Base-by-base conservation (phyloP, 2,113 vertebrate genomes). In the Periophthalmus modestus region DNA sequence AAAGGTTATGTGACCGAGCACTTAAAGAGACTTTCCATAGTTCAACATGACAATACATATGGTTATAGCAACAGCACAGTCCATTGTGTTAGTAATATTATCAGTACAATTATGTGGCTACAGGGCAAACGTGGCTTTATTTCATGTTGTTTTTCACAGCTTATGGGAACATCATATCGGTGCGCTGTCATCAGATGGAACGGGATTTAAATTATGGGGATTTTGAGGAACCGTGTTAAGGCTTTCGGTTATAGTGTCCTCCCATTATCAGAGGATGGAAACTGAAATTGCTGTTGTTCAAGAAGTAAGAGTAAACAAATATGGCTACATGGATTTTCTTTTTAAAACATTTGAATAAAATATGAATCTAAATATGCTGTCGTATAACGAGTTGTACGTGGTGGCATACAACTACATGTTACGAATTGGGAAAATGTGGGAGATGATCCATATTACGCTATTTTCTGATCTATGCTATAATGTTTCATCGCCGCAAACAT, bases 91-190 rank as follows among this genome's bases (percentile, higher is more conserved):
- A 48, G 80, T 76, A 77, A 80, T 84, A 81, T 82, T 79, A 71
- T 80, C 79, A 69, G 71, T 63, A 68, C 77, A 77, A 80, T 87
- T 79, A 84, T 78, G 79, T 69, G 28, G 82, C 83, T 85, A 47
- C 72, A 61, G 69, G 71, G 80, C 46, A 19, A 71, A 74, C 43
- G 50, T 67, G 67, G 28, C 75, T 36, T 57, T 55, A 81, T 82
- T 80, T 74, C 71, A 81, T 73, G 73, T 83, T 72, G 73, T 77
- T 77, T 66, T 43, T 71, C 69, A 55, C 55, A 77, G 76, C 61
- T 73, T 63, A 66, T 77, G 68, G 57, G 34, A 21, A 59, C 72
- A 65, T 68, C 58, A 71, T 59, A 72, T 55, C 59, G 75, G 72
- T 13, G 34, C 11, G 6, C 24, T 48, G 62, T 78, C 78, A 76